A percentile compares a stretch with the other conserved stretches of the same genome.
These are phyloP conservation scores for Epirrhoe alternata DNA, from an alignment of 2,888 invertebrate species.

Conservation along the genomic window DNA sequence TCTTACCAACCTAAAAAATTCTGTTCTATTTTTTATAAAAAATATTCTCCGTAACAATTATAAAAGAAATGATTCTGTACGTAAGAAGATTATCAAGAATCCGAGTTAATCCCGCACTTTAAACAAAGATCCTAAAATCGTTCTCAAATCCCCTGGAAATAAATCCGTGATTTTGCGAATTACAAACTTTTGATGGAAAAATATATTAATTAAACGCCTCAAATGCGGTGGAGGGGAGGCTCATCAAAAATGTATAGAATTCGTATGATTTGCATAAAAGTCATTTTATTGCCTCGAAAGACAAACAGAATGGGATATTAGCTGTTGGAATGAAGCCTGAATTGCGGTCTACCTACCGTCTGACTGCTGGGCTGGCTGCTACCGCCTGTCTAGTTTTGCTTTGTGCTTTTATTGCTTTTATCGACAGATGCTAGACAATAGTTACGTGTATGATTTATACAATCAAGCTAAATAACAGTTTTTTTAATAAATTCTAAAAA, in stretches of 20 bases:
- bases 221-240: constrained; percentile 67
- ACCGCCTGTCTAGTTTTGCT: constrained; percentile 26
- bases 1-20: no score
- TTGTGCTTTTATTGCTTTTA: constrained; percentile 24
- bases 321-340: constrained; percentile 77
- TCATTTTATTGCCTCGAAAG: constrained; percentile 85
- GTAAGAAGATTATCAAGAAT: constrained; percentile 18
- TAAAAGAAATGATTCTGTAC: background rate
- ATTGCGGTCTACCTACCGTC: constrained; percentile 54
- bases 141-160: constrained; percentile 47
- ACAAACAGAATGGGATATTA: constrained; percentile 84
- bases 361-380: constrained; percentile 20
- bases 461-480: background rate
- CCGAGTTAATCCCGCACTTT: constrained; percentile 31
- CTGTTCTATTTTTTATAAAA: background rate
- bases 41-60: background rate
- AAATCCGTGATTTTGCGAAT: constrained; percentile 61
- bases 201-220: constrained; percentile 80
- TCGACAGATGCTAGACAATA: constrained; percentile 1
- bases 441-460: background rate
- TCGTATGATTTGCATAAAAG: constrained; percentile 85
- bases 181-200: constrained; percentile 77
- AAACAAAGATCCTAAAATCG: constrained; percentile 37
- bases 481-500: no score
- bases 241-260: constrained; percentile 86